These are phyloP conservation scores for Myrmecophaga tridactyla DNA, from an alignment of 2,113 vertebrate species.

Conservation along the genomic window DNA sequence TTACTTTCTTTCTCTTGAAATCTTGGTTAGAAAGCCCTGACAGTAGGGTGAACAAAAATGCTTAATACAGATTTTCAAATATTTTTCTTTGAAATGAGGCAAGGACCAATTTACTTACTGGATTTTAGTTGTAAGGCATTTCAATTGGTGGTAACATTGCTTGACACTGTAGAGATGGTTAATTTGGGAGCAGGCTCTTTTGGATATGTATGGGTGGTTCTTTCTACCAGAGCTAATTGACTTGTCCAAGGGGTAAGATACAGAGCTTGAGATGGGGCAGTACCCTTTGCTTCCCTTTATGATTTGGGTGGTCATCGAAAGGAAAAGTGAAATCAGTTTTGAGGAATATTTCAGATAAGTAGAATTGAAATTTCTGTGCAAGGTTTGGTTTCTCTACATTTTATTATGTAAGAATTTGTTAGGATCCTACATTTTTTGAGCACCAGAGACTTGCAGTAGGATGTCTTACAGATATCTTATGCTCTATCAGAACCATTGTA, in stretches of 20 bases:
- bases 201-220: not conserved
- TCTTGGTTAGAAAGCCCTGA: not conserved
- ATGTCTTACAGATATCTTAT: not conserved
- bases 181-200: not conserved
- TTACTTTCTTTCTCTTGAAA: constrained; percentile 41
- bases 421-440: not conserved
- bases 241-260: not conserved
- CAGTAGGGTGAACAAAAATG: not conserved
- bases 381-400: not conserved
- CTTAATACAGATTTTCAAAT: constrained; percentile 7
- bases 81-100: constrained; percentile 40
- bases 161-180: not conserved
- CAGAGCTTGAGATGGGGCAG: not conserved
- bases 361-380: not conserved
- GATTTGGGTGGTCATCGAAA: not conserved
- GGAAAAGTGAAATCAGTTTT: not conserved
- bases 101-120: not conserved
- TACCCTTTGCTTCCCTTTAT: not conserved
- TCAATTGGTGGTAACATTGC: not conserved
- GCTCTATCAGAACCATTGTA: not conserved
- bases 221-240: not conserved
- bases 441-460: not conserved
- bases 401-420: not conserved
- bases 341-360: not conserved
- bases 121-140: not conserved